Conservation (phyloP, 1,140 invertebrate species). For the Euura lappo region DNA sequence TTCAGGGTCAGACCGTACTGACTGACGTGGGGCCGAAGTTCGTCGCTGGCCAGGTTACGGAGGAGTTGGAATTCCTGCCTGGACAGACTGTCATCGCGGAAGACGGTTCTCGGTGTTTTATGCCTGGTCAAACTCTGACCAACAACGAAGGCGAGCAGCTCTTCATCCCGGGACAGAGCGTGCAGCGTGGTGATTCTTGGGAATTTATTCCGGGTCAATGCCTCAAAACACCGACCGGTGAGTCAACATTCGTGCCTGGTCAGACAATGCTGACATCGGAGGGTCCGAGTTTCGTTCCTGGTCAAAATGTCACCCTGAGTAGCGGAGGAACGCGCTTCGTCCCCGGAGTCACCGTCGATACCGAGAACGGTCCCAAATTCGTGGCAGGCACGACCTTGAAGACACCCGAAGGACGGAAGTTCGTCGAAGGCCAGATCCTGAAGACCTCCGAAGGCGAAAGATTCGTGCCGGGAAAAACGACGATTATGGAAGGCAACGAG, state of each 20-base stretch:
- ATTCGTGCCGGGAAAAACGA: conserved; percentile 67
- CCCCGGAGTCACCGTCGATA: conserved; percentile 65
- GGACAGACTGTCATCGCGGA: conserved; percentile 72
- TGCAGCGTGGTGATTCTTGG: conserved; percentile 44
- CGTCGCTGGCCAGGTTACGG: conserved; percentile 67
- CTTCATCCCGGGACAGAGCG: conserved; percentile 61
- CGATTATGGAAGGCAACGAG: conserved; percentile 56
- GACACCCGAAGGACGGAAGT: conserved; percentile 69
- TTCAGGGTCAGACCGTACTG: conserved; percentile 70
- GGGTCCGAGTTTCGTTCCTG: conserved; percentile 68
- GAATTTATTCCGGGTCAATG: conserved; percentile 62
- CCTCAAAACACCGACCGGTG: conserved; percentile 47
- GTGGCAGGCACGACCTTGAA: conserved; percentile 71
- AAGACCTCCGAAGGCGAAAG: conserved; percentile 60
- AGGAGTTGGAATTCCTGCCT: conserved; percentile 66
- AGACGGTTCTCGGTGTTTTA: conserved; percentile 63
- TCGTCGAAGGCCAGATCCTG: conserved; percentile 72
- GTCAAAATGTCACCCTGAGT: conserved; percentile 66
- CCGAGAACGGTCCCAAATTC: conserved; percentile 63
- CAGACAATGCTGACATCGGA: conserved; percentile 64
- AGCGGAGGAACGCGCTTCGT: conserved; percentile 66
- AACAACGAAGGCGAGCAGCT: conserved; percentile 59
- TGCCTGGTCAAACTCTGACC: conserved; percentile 66
- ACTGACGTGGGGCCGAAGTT: conserved; percentile 72
- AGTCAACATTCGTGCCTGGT: conserved; percentile 67